Percentiles rank a stretch among this genome's conserved stretches.
phyloP scores from a whole-genome alignment of 2,113 vertebrate species.

The Pyrgilauda ruficollis region DNA sequence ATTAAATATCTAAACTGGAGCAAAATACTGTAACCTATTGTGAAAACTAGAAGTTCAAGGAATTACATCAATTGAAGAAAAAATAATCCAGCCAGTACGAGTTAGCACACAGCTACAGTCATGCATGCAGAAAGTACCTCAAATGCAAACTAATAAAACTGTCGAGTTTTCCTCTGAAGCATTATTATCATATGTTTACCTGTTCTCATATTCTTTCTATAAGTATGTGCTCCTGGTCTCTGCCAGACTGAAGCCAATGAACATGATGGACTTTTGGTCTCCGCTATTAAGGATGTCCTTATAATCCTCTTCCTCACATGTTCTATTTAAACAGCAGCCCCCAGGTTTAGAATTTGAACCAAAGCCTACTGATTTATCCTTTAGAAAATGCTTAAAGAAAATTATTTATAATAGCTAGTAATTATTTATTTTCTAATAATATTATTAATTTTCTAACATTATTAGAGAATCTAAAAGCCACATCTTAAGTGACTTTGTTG shows the following conservation, averaged over 20 bases:
- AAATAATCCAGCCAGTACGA: not conserved
- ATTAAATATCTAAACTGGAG: not conserved
- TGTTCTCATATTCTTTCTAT: not conserved
- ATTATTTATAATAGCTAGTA: not conserved
- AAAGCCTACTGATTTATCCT: not conserved
- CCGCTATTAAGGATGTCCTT: not conserved
- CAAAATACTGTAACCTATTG: not conserved
- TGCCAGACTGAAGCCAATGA: not conserved
- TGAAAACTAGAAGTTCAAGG: not conserved
- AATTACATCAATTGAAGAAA: not conserved
- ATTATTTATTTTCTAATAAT: constrained; percentile 17
- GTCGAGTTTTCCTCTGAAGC: not conserved
- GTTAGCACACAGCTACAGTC: not conserved
- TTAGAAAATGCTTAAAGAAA: constrained; percentile 1
- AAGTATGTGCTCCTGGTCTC: not conserved
- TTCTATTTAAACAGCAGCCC: not conserved
- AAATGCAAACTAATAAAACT: not conserved
- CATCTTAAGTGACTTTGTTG: not conserved
- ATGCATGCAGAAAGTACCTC: not conserved
- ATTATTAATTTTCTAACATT: not conserved
- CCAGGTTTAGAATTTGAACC: not conserved
- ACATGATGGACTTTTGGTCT: not conserved
- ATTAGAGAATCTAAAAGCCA: constrained; percentile 19
- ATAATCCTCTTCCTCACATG: not conserved
- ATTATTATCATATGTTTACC: not conserved